A percentile compares a stretch with the other conserved stretches of the same genome.
These are phyloP conservation scores for Patiria pectinifera DNA, from an alignment of 53 echinoderm and acorn worm genomes.

Conservation along the genomic window DNA sequence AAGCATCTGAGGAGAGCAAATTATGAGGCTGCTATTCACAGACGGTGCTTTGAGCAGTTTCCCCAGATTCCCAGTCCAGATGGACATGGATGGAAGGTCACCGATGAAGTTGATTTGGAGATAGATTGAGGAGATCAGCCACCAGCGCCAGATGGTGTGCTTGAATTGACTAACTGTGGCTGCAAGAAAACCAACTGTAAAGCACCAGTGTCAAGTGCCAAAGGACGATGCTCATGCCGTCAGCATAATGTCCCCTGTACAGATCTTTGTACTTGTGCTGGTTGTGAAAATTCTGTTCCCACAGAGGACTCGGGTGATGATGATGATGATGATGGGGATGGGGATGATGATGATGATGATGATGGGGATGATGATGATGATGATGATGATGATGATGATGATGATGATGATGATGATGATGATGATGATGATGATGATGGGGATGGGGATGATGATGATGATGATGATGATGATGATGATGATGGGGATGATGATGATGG, in stretches of 20 bases:
- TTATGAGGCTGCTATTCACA: constrained; percentile 72
- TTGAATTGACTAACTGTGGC: constrained; percentile 46
- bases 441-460: background rate
- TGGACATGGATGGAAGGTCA: constrained; percentile 64
- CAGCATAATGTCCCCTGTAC: constrained; percentile 48
- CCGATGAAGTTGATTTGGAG: constrained; percentile 15
- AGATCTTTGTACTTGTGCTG: constrained; percentile 47
- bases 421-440: background rate
- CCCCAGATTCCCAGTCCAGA: constrained; percentile 37
- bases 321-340: background rate
- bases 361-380: background rate
- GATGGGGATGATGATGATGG: background rate
- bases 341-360: background rate
- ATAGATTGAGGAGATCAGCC: constrained; percentile 56
- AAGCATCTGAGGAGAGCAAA: constrained; percentile 69
- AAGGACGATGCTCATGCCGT: constrained; percentile 41
- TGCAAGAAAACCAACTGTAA: constrained; percentile 52
- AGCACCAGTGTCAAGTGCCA: constrained; percentile 12
- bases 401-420: background rate
- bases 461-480: background rate
- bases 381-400: too few relatives aligned
- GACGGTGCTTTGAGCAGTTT: constrained; percentile 40
- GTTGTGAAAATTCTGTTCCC: constrained; percentile 36
- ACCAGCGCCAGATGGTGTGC: constrained; percentile 58
- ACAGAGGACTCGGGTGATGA: constrained; percentile 27